A percentile compares a stretch with the other conserved stretches of the same genome.
Conservation (phyloP, 2,888 invertebrate species). For the Perizoma flavofasciatum region DNA sequence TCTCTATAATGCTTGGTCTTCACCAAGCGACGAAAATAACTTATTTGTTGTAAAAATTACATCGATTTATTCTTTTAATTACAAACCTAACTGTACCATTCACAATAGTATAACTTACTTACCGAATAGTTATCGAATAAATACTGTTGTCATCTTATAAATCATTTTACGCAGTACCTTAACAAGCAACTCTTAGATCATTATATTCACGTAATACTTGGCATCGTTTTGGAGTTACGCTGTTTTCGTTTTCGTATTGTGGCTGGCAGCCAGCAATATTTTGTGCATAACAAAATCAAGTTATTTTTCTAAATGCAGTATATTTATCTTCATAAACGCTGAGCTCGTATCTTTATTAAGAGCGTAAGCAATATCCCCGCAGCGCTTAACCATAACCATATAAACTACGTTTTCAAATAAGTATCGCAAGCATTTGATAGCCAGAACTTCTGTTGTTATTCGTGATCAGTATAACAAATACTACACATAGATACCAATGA, state of each 20-base stretch:
- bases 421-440: constrained; percentile 34
- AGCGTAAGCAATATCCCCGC: constrained; percentile 10
- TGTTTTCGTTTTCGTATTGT: constrained; percentile 61
- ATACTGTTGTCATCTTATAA: constrained; percentile 2
- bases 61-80: too few relatives aligned
- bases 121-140: not conserved
- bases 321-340: constrained; percentile 43
- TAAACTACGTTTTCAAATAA: constrained; percentile 23
- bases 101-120: too few relatives aligned
- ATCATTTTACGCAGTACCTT: constrained; percentile 37
- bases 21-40: too few relatives aligned
- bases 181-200: constrained; percentile 66
- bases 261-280: constrained; percentile 67
- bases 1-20: too few relatives aligned
- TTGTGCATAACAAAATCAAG: constrained; percentile 52
- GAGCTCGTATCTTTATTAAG: constrained; percentile 8
- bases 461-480: constrained; percentile 40
- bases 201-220: constrained; percentile 66
- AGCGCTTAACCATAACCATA: not conserved
- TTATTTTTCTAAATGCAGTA: constrained; percentile 43
- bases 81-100: too few relatives aligned
- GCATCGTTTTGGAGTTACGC: constrained; percentile 61
- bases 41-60: too few relatives aligned
- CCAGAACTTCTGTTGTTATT: constrained; percentile 40
- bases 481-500: constrained; percentile 21